A percentile compares a stretch with the other conserved stretches of the same genome.
These are phyloP conservation scores for Zaprionus ghesquierei DNA, from an alignment of 1,140 invertebrate species.

Conservation along the genomic window DNA sequence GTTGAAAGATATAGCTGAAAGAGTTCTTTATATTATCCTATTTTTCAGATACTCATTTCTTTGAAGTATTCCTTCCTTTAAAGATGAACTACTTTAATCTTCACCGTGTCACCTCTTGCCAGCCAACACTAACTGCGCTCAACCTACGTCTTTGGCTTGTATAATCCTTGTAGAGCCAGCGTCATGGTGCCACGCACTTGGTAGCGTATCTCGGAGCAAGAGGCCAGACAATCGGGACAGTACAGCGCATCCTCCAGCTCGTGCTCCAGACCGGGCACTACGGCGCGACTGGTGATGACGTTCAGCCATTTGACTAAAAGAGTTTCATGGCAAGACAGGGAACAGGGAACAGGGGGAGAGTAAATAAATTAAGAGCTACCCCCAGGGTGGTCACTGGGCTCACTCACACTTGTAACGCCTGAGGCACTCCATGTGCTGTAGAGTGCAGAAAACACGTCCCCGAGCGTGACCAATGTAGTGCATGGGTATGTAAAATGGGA, in stretches of 20 bases:
- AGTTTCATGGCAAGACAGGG: neutral
- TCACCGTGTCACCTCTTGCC: neutral
- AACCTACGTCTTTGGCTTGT: slow-evolving; percentile 46
- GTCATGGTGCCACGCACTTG: slow-evolving; percentile 59
- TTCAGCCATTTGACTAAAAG: slow-evolving; percentile 79
- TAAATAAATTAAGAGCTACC: slow-evolving; percentile 25
- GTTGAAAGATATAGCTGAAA: too few species aligned
- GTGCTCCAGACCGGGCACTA: slow-evolving; percentile 69
- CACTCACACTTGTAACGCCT: slow-evolving; percentile 74
- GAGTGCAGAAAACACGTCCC: slow-evolving; percentile 68
- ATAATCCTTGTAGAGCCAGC: slow-evolving; percentile 35
- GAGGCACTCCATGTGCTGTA: slow-evolving; percentile 71
- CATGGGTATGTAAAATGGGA: slow-evolving; percentile 84
- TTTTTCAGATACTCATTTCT: too few species aligned
- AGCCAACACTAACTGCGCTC: neutral
- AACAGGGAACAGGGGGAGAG: neutral
- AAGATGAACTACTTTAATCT: neutral
- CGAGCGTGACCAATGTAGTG: slow-evolving; percentile 52
- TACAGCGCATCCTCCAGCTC: slow-evolving; percentile 79
- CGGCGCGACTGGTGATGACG: slow-evolving; percentile 71
- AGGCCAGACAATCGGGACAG: slow-evolving; percentile 73
- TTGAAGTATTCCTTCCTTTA: too few species aligned
- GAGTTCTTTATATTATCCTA: too few species aligned
- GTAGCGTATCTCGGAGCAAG: slow-evolving; percentile 66
- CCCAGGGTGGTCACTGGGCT: slow-evolving; percentile 34